Percentiles rank a stretch among this genome's conserved stretches.
These are phyloP conservation scores for Trichechus manatus DNA, from an alignment of 2,113 vertebrate genomes.

Conservation along the genomic window DNA sequence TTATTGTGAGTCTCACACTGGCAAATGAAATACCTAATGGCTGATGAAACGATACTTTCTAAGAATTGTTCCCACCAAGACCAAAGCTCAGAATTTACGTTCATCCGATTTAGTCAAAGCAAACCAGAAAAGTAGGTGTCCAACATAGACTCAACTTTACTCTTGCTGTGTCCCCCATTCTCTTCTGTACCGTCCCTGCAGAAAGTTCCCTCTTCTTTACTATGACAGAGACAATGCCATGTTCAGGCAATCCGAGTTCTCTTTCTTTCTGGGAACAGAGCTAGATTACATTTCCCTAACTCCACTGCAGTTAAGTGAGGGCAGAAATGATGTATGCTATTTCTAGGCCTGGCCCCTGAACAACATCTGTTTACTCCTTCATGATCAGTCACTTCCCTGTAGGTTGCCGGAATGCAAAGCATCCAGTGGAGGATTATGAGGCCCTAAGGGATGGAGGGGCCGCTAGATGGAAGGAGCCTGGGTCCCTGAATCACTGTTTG, in stretches of 20 bases:
- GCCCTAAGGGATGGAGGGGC: background rate
- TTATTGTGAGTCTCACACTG: background rate
- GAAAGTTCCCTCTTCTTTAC: background rate
- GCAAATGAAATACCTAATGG: constrained; percentile 54
- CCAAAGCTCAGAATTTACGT: constrained; percentile 17
- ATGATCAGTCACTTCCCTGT: background rate
- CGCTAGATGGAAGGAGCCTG: background rate
- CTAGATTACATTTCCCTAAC: constrained; percentile 30
- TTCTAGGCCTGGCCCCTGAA: background rate
- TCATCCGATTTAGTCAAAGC: constrained; percentile 53
- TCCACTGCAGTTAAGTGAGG: background rate
- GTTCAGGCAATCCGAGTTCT: background rate
- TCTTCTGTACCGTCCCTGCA: background rate
- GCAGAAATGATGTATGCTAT: background rate
- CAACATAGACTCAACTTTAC: constrained; percentile 7
- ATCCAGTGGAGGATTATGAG: background rate
- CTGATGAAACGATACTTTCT: background rate
- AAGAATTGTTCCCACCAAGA: constrained; percentile 35
- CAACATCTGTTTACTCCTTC: background rate
- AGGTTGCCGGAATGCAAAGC: background rate
- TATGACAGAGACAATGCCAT: background rate
- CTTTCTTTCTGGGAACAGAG: constrained; percentile 51
- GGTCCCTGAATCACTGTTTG: background rate
- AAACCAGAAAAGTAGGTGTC: constrained; percentile 13
- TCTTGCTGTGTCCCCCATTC: background rate